Conservation (phyloP, 2,797 vertebrate genomes). For the Pogoniulus pusillus region DNA sequence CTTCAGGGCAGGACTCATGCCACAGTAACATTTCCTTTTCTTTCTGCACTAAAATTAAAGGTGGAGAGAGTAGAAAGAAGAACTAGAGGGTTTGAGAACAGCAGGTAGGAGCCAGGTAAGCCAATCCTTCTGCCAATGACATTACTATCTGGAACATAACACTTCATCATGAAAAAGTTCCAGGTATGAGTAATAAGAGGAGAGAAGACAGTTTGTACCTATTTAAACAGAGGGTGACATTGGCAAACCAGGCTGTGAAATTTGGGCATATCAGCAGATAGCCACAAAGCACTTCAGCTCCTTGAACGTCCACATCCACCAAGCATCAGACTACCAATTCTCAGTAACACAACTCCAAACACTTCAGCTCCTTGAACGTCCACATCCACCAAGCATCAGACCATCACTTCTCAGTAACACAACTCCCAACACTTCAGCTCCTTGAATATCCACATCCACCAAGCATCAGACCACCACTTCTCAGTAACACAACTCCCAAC, state of each 20-base stretch:
- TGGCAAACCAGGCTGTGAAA: too few relatives aligned
- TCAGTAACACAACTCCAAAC: accelerated
- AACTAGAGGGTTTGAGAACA: background rate
- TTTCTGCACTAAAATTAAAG: background rate
- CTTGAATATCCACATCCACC: too few relatives aligned
- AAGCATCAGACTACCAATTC: background rate
- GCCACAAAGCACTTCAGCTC: too few relatives aligned
- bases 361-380: too few relatives aligned
- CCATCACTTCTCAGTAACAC: accelerated
- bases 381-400: background rate
- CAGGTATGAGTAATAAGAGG: too few relatives aligned
- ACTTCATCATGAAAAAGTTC: too few relatives aligned
- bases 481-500: background rate
- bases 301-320: background rate
- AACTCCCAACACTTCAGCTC: too few relatives aligned
- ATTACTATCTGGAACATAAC: too few relatives aligned
- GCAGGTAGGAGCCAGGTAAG: background rate
- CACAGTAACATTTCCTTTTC: background rate
- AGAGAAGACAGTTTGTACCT: too few relatives aligned
- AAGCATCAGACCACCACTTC: background rate
- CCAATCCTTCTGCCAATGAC: background rate
- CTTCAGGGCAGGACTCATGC: background rate
- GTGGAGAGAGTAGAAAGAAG: background rate
- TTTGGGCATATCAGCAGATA: too few relatives aligned
- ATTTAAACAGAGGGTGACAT: too few relatives aligned